phyloP scores from a whole-genome alignment of 1,140 invertebrate species.

The Brachionus calyciflorus region DNA sequence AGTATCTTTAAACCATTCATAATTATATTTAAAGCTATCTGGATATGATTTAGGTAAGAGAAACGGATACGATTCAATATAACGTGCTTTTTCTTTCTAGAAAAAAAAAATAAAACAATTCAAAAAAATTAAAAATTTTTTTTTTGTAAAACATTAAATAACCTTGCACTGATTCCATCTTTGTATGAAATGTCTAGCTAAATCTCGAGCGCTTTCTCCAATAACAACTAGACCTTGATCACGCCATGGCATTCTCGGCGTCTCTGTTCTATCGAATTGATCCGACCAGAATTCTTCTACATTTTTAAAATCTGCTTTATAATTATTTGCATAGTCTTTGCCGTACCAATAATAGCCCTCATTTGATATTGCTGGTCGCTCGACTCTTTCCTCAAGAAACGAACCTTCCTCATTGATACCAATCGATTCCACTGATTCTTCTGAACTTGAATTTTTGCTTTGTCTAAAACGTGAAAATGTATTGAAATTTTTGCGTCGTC shows the following conservation, averaged over 20 bases:
- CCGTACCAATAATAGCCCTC: constrained; percentile 72
- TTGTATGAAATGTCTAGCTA: constrained; percentile 92
- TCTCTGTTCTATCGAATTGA: constrained; percentile 70
- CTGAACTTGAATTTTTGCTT: background rate
- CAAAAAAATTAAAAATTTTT: background rate
- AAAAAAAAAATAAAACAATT: background rate
- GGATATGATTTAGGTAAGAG: constrained; percentile 75
- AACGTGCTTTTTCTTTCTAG: background rate
- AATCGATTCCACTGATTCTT: background rate
- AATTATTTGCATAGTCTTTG: constrained; percentile 96
- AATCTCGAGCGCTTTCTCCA: constrained; percentile 80
- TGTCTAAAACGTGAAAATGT: background rate
- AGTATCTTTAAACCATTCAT: background rate
- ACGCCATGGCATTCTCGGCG: constrained; percentile 96
- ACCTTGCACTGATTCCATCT: constrained; percentile 79
- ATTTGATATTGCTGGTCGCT: background rate
- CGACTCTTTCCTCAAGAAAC: background rate
- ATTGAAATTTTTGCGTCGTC: background rate
- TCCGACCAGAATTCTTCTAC: constrained; percentile 69
- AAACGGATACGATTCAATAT: constrained; percentile 7
- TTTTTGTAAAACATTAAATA: background rate
- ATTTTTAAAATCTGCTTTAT: constrained; percentile 89
- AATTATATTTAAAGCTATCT: background rate
- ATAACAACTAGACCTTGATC: constrained; percentile 83
- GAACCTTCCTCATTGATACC: background rate